Evolutionary conservation across 2,797 vertebrate species (phyloP).

Genomic region (Strix occidentalis): DNA sequence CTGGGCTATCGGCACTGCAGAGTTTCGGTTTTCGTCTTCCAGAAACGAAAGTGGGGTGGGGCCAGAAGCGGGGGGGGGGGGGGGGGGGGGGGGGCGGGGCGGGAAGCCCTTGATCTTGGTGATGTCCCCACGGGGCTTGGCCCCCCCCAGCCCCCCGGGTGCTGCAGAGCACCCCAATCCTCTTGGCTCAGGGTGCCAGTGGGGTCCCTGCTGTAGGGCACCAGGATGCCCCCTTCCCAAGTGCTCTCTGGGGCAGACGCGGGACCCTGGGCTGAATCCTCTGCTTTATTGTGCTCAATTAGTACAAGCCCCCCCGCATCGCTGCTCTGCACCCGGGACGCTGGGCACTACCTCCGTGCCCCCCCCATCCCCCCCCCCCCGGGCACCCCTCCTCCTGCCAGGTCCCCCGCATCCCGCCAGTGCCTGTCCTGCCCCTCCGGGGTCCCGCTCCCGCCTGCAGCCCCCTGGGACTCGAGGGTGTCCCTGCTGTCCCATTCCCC

Average conservation of each 20-base stretch:
- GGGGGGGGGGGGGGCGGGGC: neutral
- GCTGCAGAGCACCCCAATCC: rapidly evolving
- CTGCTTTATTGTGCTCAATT: constrained; percentile 62
- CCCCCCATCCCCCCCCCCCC: no score
- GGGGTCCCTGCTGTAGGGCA: rapidly evolving
- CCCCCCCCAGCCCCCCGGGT: neutral
- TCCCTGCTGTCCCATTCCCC: neutral
- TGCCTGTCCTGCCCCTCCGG: neutral
- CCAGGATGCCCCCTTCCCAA: rapidly evolving
- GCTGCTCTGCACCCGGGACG: neutral
- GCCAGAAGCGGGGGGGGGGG: neutral
- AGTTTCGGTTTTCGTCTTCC: neutral
- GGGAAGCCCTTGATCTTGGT: no score
- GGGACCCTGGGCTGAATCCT: neutral
- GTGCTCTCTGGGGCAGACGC: neutral
- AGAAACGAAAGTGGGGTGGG: neutral
- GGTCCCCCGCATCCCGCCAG: neutral
- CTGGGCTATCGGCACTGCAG: neutral
- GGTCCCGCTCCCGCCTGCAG: neutral
- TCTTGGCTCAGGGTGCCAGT: neutral
- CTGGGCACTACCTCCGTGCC: neutral
- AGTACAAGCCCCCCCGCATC: neutral
- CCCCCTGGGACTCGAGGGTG: neutral
- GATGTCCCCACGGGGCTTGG: no score
- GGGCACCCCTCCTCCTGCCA: neutral